These are phyloP conservation scores for Scolopax rusticola DNA, from an alignment of 2,797 vertebrate genomes.

Conservation along the genomic window DNA sequence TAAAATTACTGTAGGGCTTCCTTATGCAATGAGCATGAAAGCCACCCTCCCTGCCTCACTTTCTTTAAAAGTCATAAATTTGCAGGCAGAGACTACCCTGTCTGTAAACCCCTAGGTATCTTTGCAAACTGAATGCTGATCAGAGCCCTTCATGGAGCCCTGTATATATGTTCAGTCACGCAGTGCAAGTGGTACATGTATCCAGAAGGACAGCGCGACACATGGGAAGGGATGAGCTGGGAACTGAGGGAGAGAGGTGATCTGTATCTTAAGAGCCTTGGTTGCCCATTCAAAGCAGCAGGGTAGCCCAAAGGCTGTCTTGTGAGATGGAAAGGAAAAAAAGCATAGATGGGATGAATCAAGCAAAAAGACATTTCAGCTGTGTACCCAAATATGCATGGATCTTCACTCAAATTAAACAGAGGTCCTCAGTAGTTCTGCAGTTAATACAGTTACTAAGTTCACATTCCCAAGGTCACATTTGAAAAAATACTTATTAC, in stretches of 20 bases:
- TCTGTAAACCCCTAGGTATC: not conserved
- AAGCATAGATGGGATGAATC: not conserved
- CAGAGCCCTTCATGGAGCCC: not conserved
- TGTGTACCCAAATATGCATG: fast-evolving
- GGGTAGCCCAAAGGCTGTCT: not conserved
- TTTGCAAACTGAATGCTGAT: not conserved
- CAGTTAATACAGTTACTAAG: not conserved
- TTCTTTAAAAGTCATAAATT: not conserved
- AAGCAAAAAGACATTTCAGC: not conserved
- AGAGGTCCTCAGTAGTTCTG: not conserved
- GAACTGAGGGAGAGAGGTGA: not conserved
- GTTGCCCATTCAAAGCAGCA: not conserved
- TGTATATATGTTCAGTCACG: fast-evolving
- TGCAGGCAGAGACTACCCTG: not conserved
- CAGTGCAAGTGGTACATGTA: not conserved
- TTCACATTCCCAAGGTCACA: not conserved
- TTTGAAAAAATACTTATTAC: not conserved
- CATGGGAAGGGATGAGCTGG: not conserved
- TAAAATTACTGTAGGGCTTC: not conserved
- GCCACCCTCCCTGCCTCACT: not conserved
- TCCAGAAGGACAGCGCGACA: not conserved
- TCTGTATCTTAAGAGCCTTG: not conserved
- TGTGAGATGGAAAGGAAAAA: not conserved
- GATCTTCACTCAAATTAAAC: not conserved
- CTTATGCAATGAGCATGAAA: not conserved